phyloP scores from a whole-genome alignment of 2,888 invertebrate species.

The Cordilura impudica region DNA sequence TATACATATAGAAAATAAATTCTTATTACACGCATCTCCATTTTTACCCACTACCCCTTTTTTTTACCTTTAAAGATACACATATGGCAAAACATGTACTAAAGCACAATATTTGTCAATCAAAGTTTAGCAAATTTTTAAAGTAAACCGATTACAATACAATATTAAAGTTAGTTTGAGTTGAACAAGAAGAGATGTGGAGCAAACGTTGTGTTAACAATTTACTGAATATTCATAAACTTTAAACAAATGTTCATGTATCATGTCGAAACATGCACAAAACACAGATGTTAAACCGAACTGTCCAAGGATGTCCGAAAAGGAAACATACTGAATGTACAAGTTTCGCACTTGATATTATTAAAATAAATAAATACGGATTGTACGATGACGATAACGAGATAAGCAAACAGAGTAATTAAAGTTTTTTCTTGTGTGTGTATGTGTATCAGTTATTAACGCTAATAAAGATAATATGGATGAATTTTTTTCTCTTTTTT shows the following conservation, averaged over 20 bases:
- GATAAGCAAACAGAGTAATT: neutral
- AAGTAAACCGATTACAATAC: neutral
- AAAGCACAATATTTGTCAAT: too few species aligned
- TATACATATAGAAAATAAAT: too few species aligned
- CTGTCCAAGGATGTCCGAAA: conserved; percentile 25
- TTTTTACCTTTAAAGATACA: too few species aligned
- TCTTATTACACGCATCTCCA: too few species aligned
- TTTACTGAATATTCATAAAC: neutral
- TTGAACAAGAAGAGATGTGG: neutral
- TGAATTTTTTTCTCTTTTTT: too few species aligned
- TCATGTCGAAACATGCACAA: neutral
- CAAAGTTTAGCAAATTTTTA: too few species aligned
- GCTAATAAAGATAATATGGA: too few species aligned
- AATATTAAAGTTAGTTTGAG: neutral
- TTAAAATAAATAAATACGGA: too few species aligned
- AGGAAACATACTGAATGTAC: conserved; percentile 5
- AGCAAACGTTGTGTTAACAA: neutral
- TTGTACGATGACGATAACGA: neutral
- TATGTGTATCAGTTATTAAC: too few species aligned
- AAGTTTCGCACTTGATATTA: neutral
- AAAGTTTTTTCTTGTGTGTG: too few species aligned
- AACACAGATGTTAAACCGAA: neutral
- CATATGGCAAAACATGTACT: too few species aligned
- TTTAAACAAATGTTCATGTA: neutral
- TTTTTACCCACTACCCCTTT: too few species aligned